A percentile compares a stretch with the other conserved stretches of the same genome.
These are phyloP conservation scores for Venustoraphidia nigricollis DNA, from an alignment of 2,888 invertebrate genomes.

Conservation along the genomic window DNA sequence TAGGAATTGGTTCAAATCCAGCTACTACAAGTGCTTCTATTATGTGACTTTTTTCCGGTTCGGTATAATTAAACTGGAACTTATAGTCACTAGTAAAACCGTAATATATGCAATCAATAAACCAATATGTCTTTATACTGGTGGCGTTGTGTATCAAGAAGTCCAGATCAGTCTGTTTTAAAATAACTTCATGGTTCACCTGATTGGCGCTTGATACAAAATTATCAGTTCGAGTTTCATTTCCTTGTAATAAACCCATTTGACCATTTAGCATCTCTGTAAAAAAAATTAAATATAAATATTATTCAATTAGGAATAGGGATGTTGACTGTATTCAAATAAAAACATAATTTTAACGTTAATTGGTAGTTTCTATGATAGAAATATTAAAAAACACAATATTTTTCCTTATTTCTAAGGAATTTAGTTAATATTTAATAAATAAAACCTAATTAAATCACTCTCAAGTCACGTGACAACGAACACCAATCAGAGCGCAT, in stretches of 20 bases:
- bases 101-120: slow-evolving; percentile 56
- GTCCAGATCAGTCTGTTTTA: slow-evolving; percentile 43
- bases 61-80: slow-evolving; percentile 46
- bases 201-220: slow-evolving; percentile 48
- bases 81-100: slow-evolving; percentile 45
- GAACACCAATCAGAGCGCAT: no score
- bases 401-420: no score
- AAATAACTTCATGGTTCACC: slow-evolving; percentile 38
- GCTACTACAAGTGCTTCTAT: slow-evolving; percentile 58
- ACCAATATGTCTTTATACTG: slow-evolving; percentile 55
- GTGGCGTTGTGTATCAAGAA: slow-evolving; percentile 39
- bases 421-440: no score
- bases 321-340: no score
- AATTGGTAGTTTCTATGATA: no score
- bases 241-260: slow-evolving; percentile 45
- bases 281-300: slow-evolving; percentile 14
- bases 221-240: slow-evolving; percentile 32
- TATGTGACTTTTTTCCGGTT: slow-evolving; percentile 39
- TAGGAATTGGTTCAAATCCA: slow-evolving; percentile 42
- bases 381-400: no score
- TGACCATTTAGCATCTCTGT: slow-evolving; percentile 53
- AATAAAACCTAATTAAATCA: no score
- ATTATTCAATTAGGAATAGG: no score
- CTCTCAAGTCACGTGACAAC: no score
- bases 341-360: no score